Evolutionary conservation across 2,888 invertebrate genomes (phyloP), one percentile per base, ranked within the genome.

Genomic region (Apamea crenata): DNA sequence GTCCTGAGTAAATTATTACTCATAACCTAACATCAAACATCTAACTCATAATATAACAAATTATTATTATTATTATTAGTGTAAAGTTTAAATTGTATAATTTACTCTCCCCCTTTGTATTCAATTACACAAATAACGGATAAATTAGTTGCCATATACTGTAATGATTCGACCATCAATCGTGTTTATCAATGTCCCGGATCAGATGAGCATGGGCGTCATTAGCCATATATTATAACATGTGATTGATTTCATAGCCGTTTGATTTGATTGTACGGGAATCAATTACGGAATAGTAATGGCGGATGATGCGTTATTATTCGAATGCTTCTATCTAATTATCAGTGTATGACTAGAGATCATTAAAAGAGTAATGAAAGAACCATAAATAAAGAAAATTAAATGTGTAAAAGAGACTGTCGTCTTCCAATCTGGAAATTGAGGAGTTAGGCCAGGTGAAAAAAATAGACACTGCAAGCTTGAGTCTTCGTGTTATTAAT

Each of bases 171-270:
- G 40, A 66, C 32, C 79, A 84, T 87, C 74, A 87, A 87, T 87
- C 78, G 61, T 84, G 84, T 87, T 73, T 87, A 84, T 83, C 87
- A 78, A 84, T 84, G 73, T 73, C 61, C 78, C n/a, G 69, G 32
- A 75, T 83, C 87, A 73, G 66, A 84, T 75, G 78, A 78, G 74
- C 65, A 83, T 87, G 68, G 68, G 61, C 53, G 84, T 47, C 72
- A 84, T 83, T 83, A 84, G 83, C 74, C 68, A 61, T 72, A 78
- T 66, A 83, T 82, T 86, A 86, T 70, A 87, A 66, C 61, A 56
- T 78, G 56, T 83, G 84, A 84, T 84, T 84, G 84, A 87, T 84
- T 84, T 78, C 72, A 83, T 70, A 78, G 84, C 53, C 69, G 50
- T 73, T 78, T 83, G 84, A 75, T 74, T 83, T 74, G 77, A 66